These are phyloP conservation scores for Corythornis madagascariensis DNA, from an alignment of 2,113 vertebrate genomes.

Conservation along the genomic window DNA sequence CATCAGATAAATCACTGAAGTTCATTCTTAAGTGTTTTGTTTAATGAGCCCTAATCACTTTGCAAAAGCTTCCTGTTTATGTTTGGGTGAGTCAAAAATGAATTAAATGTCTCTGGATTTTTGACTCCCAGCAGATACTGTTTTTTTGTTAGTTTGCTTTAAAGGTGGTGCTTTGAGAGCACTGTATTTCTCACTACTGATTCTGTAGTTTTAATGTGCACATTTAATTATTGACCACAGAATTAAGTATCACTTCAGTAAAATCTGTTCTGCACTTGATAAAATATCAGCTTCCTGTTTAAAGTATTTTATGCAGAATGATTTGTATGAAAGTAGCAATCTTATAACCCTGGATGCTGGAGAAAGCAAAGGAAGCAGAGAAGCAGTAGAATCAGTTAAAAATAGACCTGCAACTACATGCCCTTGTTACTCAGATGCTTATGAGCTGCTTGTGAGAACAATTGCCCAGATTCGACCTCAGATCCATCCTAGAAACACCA, in stretches of 20 bases:
- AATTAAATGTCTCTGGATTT: neutral
- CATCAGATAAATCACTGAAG: constrained; percentile 5
- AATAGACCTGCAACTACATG: neutral
- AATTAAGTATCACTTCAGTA: neutral
- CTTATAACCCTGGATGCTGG: neutral
- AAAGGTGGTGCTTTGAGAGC: neutral
- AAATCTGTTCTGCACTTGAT: neutral
- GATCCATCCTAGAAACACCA: neutral
- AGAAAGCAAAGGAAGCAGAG: neutral
- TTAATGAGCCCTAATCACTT: constrained; percentile 37
- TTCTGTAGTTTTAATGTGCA: neutral
- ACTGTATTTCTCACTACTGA: neutral
- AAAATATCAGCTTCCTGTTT: neutral
- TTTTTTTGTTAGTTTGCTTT: neutral
- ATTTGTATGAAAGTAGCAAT: neutral
- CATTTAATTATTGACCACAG: neutral
- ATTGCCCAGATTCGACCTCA: neutral
- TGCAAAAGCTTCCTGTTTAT: neutral
- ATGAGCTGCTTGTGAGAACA: neutral
- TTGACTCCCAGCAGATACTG: neutral
- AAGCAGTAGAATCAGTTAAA: neutral
- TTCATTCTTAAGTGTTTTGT: constrained; percentile 12
- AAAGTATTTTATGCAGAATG: neutral
- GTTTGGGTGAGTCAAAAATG: constrained; percentile 44
- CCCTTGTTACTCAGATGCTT: neutral